These are phyloP conservation scores for Forficula auricularia DNA, from an alignment of 1,140 invertebrate species.

Conservation along the genomic window DNA sequence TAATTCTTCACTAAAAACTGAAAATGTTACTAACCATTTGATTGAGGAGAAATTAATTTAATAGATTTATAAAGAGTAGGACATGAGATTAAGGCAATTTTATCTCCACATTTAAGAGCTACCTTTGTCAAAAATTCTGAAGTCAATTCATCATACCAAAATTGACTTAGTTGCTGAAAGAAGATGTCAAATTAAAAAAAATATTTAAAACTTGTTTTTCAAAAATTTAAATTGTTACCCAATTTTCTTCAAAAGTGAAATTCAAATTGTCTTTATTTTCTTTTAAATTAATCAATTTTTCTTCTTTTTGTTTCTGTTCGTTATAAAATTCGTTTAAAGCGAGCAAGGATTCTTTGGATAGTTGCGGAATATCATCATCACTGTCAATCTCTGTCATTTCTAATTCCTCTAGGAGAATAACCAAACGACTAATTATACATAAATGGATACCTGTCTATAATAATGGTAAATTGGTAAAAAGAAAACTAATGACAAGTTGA, in stretches of 20 bases:
- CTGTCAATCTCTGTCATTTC: constrained; percentile 13
- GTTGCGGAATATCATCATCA: constrained; percentile 44
- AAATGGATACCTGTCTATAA: too few species aligned
- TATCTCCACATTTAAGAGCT: constrained; percentile 36
- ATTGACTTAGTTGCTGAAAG: constrained; percentile 89
- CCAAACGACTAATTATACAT: too few species aligned
- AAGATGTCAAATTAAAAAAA: constrained; percentile 21
- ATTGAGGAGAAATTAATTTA: constrained; percentile 29
- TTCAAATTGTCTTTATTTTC: constrained; percentile 24
- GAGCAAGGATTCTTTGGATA: constrained; percentile 53
- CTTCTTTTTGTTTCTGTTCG: constrained; percentile 46
- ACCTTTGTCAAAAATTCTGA: constrained; percentile 46
- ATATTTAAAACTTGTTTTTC: constrained; percentile 4
- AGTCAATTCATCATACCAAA: constrained; percentile 81
- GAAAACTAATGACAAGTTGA: too few species aligned
- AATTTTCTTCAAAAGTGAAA: constrained; percentile 58
- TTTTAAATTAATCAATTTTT: constrained; percentile 26
- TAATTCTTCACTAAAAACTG: too few species aligned
- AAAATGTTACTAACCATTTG: constrained; percentile 14
- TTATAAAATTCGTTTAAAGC: constrained; percentile 66
- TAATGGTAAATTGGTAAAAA: too few species aligned
- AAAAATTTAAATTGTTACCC: constrained; percentile 37
- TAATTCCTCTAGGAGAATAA: too few species aligned
- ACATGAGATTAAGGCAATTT: constrained; percentile 73
- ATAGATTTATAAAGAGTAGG: constrained; percentile 65